Evolutionary conservation across 2,113 vertebrate genomes (phyloP), one percentile per base, ranked within the genome.

Genomic region (Cricetomys ansorgei): DNA sequence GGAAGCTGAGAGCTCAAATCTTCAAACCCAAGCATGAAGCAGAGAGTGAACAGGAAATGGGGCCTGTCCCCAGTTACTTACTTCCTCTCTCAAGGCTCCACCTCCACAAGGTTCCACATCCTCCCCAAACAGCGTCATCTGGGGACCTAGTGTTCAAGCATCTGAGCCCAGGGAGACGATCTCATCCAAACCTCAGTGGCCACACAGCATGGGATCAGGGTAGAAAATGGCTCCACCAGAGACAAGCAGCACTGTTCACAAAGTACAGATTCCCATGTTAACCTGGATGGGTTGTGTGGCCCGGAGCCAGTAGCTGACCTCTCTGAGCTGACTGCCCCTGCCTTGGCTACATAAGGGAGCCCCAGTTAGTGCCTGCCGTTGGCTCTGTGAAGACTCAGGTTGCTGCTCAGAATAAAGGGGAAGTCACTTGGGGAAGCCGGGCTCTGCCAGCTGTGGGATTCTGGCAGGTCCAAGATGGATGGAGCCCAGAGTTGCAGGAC

Each of bases 181-280:
- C 21, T 81, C 21, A 40, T 81, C 37, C 53, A 59, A 81, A 81
- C 53, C 21, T 19, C 9, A 6, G 27, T 25, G 9, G 45, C 84
- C 1, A 12, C 1, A 6, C 21, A 62, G 72, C 31, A 57, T 34
- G 76, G 7, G 55, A 17, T 13, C 13, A 16, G 40, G 3, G 7
- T 29, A 3, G 43, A 55, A 40, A 29, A 62, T 43, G 55, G 17
- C n/a, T 7, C 3, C 29, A 34, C 29, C 17, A 7, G 31, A 8
- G 40, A 6, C 1, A 1, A 3, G 64, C 45, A 40, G 59, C 9
- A 0, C 16, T 7, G 0, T 2, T 12, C 50, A 13, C 17, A 0
- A 31, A 84, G 62, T 13, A 1, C 0, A 15, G 37, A 11, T 5
- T 48, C 62, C 34, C 27, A 15, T 6, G 37, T 65, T 27, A 10